Evolutionary conservation across 2,888 invertebrate species (phyloP), one percentile per base, ranked within the genome.

Genomic region (Drosophila ezoana): DNA sequence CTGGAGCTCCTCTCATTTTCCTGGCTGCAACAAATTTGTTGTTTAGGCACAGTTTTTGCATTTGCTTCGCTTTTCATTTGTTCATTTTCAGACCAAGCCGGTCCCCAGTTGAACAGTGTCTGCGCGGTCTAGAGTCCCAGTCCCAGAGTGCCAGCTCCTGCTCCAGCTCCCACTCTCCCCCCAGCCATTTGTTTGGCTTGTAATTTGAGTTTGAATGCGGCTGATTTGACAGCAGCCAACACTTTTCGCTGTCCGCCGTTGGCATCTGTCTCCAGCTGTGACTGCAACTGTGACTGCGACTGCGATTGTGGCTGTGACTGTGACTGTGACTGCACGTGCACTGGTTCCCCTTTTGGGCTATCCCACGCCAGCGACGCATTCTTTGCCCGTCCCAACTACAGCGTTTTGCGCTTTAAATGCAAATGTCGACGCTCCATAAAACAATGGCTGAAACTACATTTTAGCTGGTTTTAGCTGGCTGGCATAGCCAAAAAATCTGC

Each of bases 221-320:
- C 84, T 86, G 85, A 86, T 86, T 86, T 86, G 89, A 86, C 87
- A 87, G 84, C 88, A 71, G 70, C 66, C 81, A 86, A 86, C 84
- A 88, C 89, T 87, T 69, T 72, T 80, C 60, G 52, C 49, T 47
- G 48, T 63, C 53, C 49, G 64, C 56, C 70, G 66, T 41, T 60
- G 72, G 78, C 73, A 74, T 58, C 64, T 64, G 69, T 76, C 74
- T 85, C 83, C 83, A 82, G 83, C 86, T 84, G 83, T 61, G 82
- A 58, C 14, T 40, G 43, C 32, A 23, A 40, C 33, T 40, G 43
- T 13, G 20, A 23, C 16, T 35, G 37, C 18, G n/a, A 51, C 23
- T 40, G 68, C 16, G 49, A 65, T 9, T 40, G 47, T 16, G 53
- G 61, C n/a, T n/a, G 43, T 6, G 18, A 41, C 32, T 44, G 62